Base-by-base conservation (phyloP, 2,888 invertebrate genomes). In the Heteromyza rotundicornis region DNA sequence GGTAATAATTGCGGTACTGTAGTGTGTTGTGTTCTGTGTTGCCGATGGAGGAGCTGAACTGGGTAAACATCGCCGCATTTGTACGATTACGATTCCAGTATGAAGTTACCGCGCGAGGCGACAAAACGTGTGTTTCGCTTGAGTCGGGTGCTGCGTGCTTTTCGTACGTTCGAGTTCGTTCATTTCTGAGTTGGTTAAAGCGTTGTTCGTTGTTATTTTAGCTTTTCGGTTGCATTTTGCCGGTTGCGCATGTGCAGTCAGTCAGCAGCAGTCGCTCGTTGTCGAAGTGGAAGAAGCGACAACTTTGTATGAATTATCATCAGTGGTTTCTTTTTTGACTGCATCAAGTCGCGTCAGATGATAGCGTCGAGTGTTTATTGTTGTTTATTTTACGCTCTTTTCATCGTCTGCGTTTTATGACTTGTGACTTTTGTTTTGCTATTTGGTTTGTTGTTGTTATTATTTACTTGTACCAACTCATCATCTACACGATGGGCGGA, bases 61-160 rank as follows among this genome's bases (percentile, higher is more conserved):
- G 35, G 64, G 56, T 61, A 62, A 59, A 63, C 59, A 60, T 64
- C 64, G 47, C 59, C 54, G 27, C 49, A 55, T 35, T 51, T 49
- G 56, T 50, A 56, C 51, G 27, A 27, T 17, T 44, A 59, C 62
- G 54, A 62, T 51, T 55, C 57, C 65, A 70, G 70, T 69, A 63
- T 60, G 62, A 65, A 68, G 63, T 60, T 59, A 64, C 65, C 63
- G 69, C 66, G 67, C 68, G 63, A 66, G 59, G 66, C 60, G 57
- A 53, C 55, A 67, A 62, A 64, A 68, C 68, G 65, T 68, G 66
- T 62, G 62, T 63, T n/a, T 62, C 67, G 69, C 64, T 67, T 64
- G 49, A 59, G 54, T 57, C 59, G 40, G 52, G 54, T 52, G 36
- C 54, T 19, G 57, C 17, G 10, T 24, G 52, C 58, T 20, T 53